Evolutionary conservation across 2,113 vertebrate genomes (phyloP).

Genomic region (Zosterops japonicus): DNA sequence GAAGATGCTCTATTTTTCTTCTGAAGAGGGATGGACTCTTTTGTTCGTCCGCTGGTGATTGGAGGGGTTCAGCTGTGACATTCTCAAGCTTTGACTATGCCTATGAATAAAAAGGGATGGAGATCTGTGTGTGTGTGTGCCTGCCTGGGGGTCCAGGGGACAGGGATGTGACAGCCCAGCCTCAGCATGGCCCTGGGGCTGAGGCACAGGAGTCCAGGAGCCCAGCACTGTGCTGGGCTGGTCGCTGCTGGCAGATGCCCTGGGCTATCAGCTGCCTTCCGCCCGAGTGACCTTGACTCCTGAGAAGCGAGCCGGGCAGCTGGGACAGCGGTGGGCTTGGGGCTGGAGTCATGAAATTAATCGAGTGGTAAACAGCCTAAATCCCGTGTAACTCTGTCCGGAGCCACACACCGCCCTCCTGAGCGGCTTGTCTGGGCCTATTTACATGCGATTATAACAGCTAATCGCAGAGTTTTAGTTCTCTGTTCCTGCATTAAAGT

Average conservation of each 20-base stretch:
- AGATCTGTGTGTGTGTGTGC: fast-evolving
- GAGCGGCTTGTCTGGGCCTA: conserved; percentile 70
- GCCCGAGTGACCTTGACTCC: conserved; percentile 21
- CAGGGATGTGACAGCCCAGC: fast-evolving
- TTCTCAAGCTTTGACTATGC: conserved; percentile 38
- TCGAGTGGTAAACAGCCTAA: conserved; percentile 58
- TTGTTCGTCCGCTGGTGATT: neutral
- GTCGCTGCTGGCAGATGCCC: neutral
- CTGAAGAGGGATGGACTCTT: neutral
- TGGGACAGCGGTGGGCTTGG: neutral
- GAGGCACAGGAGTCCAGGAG: fast-evolving
- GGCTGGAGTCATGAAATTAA: conserved; percentile 16
- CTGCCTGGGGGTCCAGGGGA: neutral
- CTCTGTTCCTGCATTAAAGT: conserved; percentile 44
- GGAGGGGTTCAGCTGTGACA: neutral
- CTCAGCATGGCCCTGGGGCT: too few relatives aligned
- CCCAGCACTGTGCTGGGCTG: fast-evolving
- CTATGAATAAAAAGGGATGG: conserved; percentile 53
- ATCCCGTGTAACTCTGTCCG: conserved; percentile 55
- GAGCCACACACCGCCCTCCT: conserved; percentile 18
- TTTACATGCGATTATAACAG: conserved; percentile 88
- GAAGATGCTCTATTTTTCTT: conserved; percentile 44
- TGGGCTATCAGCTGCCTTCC: fast-evolving
- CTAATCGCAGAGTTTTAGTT: conserved; percentile 84
- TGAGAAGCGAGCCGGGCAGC: neutral